Base-by-base conservation (phyloP, 2,797 vertebrate genomes). In the Microctenopoma stevenorrisi region DNA sequence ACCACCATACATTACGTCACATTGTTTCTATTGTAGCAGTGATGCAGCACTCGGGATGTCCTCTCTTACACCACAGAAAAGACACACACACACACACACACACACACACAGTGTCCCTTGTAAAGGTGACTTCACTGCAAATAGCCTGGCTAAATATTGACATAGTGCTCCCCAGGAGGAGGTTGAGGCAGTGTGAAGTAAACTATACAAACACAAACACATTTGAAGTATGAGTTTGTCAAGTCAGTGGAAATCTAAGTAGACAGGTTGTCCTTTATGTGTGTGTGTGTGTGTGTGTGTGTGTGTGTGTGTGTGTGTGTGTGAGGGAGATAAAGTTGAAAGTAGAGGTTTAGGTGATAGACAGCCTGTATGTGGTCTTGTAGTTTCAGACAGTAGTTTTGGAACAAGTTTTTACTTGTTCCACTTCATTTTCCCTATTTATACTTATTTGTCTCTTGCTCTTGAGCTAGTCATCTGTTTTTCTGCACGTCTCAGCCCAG, bases 71-170 rank as follows among this genome's bases (percentile, higher is more conserved):
- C 76, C 83, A 81, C 83, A 84, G 71, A 68, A 72, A 66, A 65
- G 43, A 57, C 42, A 18, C 18, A 18, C 18, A 18, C 18, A 18
- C 18, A 18, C 18, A 18, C 18, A 18, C 18, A 18, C 18, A 63
- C 11, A 64, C 48, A 64, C 46, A 10, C 10, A 56, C 42, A 48
- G 1, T 62, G 71, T 77, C 72, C 70, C 71, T 68, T 64, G 69
- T 68, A 86, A 70, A 89, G 83, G 83, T 86, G 85, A 82, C 79
- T 82, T 81, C 70, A 78, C 70, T 76, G 71, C 71, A 80, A 83
- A 86, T 66, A 88, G 76, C 68, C 55, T 10, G 12, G 62, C 69
- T 61, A 54, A 59, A 72, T 33, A 79, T 81, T 72, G 72, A 37
- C 68, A 79, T 85, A 64, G 28, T 63, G 78, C 75, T 80, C 38